Evolutionary conservation across 1,140 invertebrate genomes (phyloP), one percentile per base, ranked within the genome.

Genomic region (Lepidotrigona ventralis): DNA sequence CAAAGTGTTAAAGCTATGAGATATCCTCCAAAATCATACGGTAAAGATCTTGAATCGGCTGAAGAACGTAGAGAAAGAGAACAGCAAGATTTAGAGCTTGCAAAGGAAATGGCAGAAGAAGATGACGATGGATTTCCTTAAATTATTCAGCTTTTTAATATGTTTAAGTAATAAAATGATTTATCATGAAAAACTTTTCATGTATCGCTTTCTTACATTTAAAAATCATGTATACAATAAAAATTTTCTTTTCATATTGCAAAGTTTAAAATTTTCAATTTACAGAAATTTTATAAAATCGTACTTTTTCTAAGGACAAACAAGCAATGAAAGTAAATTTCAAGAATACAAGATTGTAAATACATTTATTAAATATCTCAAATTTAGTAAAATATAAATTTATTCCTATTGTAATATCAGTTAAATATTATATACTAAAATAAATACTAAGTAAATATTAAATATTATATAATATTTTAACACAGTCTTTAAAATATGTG

Each of bases 21-120:
- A 84, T 99, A 99, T 95, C 99, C 99, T 54, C 99, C 99, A 3
- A 99, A 99, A 93, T 98, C 98, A 0, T 99, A 99, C 95, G 98
- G 99, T 6, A 99, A 99, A 92, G 99, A 99, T 93, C 95, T 99
- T 64, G 99, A 99, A 93, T 99, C 98, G 87, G 99, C 99, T 54
- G 98, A 99, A 94, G 98, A 99, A 92, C 95, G 99, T 66, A 95
- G 98, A 71, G 99, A 99, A 93, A 95, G 99, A 71, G 99, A 99
- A 93, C 98, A 99, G 91, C 98, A 99, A 93, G 99, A 99, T 94
- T 95, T 99, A 83, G 99, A 99, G 94, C 95, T 99, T 87, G 99
- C 99, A 17, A 99, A 99, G 93, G 99, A 99, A 95, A 99, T 99
- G 97, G 98, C 98, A 14, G 99, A 99, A 93, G 99, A 99, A 92